Percentiles rank a stretch among this genome's conserved stretches.
These are phyloP conservation scores for Atta colombica DNA, from an alignment of 1,140 invertebrate genomes.

Conservation along the genomic window DNA sequence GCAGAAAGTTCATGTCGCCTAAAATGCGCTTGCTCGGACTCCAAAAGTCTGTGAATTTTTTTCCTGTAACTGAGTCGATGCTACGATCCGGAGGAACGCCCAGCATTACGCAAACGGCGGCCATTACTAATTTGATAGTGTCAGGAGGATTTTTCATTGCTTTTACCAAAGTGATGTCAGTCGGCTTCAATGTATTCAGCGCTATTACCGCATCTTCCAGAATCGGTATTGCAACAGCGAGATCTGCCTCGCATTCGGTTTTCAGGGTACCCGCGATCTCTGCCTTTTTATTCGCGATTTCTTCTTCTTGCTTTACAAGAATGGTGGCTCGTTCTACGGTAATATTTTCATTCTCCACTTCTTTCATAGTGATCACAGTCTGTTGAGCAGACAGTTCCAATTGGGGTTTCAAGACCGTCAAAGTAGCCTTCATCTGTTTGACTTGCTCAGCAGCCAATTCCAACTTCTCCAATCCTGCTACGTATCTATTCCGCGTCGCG, in stretches of 20 bases:
- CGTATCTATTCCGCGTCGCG: slow-evolving; percentile 87
- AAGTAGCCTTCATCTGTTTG: slow-evolving; percentile 89
- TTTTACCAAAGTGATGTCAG: slow-evolving; percentile 92
- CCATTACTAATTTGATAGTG: slow-evolving; percentile 92
- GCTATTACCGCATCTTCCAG: slow-evolving; percentile 89
- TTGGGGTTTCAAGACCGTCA: slow-evolving; percentile 90
- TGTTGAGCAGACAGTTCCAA: slow-evolving; percentile 89
- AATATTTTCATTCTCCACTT: slow-evolving; percentile 90
- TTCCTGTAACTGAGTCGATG: slow-evolving; percentile 88
- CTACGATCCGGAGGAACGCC: slow-evolving; percentile 89
- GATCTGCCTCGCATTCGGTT: slow-evolving; percentile 90
- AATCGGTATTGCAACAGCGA: slow-evolving; percentile 91
- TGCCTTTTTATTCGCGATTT: slow-evolving; percentile 90
- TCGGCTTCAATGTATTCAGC: slow-evolving; percentile 92
- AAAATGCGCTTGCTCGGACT: slow-evolving; percentile 91
- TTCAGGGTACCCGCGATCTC: slow-evolving; percentile 89
- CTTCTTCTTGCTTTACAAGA: slow-evolving; percentile 90
- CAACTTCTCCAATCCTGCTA: slow-evolving; percentile 89
- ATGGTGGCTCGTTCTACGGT: slow-evolving; percentile 90
- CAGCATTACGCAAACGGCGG: slow-evolving; percentile 92
- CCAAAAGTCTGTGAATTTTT: slow-evolving; percentile 91
- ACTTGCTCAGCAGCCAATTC: slow-evolving; percentile 89
- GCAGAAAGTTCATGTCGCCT: slow-evolving; percentile 91
- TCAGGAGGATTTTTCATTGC: slow-evolving; percentile 94
- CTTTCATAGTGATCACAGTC: slow-evolving; percentile 89